These are phyloP conservation scores for Clarias gariepinus DNA, from an alignment of 2,113 vertebrate genomes.

Conservation along the genomic window DNA sequence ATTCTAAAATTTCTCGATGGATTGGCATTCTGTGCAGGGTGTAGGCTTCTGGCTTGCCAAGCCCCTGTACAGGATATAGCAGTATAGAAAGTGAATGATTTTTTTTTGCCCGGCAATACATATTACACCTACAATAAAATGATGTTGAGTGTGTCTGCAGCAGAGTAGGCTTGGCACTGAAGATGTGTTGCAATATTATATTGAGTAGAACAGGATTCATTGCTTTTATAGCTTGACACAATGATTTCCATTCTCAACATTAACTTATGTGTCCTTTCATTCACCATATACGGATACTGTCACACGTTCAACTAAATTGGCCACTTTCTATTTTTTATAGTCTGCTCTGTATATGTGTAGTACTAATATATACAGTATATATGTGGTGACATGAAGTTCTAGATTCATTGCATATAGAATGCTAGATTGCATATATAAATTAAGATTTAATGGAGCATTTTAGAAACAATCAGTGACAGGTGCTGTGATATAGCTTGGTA, in stretches of 20 bases:
- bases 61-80: too few species aligned
- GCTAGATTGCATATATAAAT: neutral
- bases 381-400: too few species aligned
- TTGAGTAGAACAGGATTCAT: neutral
- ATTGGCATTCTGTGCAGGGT: too few species aligned
- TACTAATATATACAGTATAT: neutral
- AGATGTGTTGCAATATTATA: neutral
- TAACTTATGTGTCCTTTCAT: conserved; percentile 36
- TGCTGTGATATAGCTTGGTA: neutral
- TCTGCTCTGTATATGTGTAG: neutral
- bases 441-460: neutral
- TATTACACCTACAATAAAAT: neutral
- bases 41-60: too few species aligned
- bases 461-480: neutral
- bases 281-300: neutral
- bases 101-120: neutral
- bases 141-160: neutral
- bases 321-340: neutral
- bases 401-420: too few species aligned
- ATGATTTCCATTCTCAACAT: conserved; percentile 10
- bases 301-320: neutral
- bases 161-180: neutral
- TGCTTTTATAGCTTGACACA: conserved; percentile 34
- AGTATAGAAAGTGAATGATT: neutral
- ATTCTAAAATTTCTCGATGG: too few species aligned